A percentile compares a stretch with the other conserved stretches of the same genome.
Conservation (phyloP, 2,888 invertebrate genomes). For the Lithophane leautieri region DNA sequence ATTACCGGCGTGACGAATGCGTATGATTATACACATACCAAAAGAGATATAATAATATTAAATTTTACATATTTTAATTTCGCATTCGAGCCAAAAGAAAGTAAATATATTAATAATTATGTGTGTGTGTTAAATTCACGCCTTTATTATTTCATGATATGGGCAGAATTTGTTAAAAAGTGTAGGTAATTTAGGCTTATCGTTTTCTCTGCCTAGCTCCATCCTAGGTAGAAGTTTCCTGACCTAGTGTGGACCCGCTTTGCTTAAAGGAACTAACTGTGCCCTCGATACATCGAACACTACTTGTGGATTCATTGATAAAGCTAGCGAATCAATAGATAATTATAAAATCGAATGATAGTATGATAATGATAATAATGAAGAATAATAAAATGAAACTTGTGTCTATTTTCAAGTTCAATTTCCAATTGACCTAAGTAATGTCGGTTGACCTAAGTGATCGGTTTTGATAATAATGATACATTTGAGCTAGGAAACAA, state of each 20-base stretch:
- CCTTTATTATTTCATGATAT: conserved; percentile 33
- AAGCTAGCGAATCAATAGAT: conserved; percentile 4
- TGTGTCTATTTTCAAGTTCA: background rate
- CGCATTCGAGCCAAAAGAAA: conserved; percentile 50
- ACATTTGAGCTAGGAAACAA: background rate
- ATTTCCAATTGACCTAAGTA: background rate
- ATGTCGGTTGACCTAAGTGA: too few relatives aligned
- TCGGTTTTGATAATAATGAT: background rate
- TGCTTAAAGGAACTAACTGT: conserved; percentile 45
- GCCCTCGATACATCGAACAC: conserved; percentile 35
- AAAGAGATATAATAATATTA: conserved; percentile 38
- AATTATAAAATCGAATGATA: background rate
- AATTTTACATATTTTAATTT: conserved; percentile 51
- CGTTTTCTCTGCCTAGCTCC: conserved; percentile 13
- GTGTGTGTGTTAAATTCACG: conserved; percentile 42
- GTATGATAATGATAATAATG: background rate
- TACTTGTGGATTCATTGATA: conserved; percentile 25
- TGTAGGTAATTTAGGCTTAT: conserved; percentile 2
- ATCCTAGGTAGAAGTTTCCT: conserved; percentile 32
- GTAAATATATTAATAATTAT: conserved; percentile 53
- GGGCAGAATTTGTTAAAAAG: conserved; percentile 10
- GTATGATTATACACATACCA: conserved; percentile 15
- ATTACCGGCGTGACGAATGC: conserved; percentile 19
- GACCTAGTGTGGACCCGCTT: conserved; percentile 46
- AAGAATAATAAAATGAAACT: background rate